Evolutionary conservation across 2,888 invertebrate species (phyloP).

Genomic region (Elysia crispata): DNA sequence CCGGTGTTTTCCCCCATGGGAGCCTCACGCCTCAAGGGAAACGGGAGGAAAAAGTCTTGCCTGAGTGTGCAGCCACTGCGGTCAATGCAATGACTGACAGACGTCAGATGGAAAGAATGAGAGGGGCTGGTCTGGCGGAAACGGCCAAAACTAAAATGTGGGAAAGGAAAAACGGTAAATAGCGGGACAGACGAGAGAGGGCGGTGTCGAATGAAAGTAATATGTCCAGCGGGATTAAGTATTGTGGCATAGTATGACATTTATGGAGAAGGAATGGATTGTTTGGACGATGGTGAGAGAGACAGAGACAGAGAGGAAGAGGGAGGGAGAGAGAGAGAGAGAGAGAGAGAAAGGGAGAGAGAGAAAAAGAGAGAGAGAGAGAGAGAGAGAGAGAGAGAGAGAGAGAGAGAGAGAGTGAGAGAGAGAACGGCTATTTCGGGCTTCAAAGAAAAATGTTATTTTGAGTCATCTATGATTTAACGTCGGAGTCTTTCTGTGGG

Average conservation of each 20-base stretch:
- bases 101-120: not conserved
- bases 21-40: no score
- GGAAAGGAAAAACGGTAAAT: no score
- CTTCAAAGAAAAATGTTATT: no score
- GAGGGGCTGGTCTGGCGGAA: no score
- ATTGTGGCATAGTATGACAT: not conserved
- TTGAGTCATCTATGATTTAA: no score
- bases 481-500: no score
- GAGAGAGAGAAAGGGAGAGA: constrained; percentile 31
- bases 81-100: not conserved
- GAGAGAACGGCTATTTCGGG: not conserved
- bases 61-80: not conserved
- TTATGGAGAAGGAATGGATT: not conserved
- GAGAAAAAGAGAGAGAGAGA: constrained; percentile 28
- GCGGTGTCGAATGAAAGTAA: no score
- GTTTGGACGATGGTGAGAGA: not conserved
- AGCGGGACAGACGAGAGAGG: no score
- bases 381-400: constrained; percentile 20
- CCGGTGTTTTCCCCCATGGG: no score
- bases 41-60: no score
- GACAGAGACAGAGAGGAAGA: not conserved
- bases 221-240: no score
- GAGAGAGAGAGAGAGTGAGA: not conserved
- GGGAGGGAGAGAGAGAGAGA: constrained; percentile 20
- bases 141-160: no score